Conservation (phyloP, 2,113 vertebrate genomes). For the Petaurus breviceps region DNA sequence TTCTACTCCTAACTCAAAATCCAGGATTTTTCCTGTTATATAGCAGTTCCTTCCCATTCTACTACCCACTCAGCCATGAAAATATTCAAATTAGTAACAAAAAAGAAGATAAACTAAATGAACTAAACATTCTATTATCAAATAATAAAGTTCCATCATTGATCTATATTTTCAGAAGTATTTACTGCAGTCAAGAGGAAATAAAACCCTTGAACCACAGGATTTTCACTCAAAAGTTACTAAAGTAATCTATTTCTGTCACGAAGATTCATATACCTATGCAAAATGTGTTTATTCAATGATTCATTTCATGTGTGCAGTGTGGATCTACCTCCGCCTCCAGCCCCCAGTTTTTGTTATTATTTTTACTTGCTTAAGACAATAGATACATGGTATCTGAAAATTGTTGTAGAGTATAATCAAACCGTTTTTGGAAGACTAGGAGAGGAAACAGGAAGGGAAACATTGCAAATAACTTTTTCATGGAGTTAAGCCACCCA, state of each 20-base stretch:
- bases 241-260: conserved; percentile 34
- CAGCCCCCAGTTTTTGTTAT: neutral
- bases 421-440: neutral
- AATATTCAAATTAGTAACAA: conserved; percentile 47
- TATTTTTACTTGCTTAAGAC: neutral
- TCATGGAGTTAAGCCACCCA: neutral
- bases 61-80: neutral
- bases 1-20: neutral
- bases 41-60: neutral
- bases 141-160: conserved; percentile 45
- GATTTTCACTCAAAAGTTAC: conserved; percentile 5
- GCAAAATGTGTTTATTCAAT: conserved; percentile 10
- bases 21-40: neutral
- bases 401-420: neutral
- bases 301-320: conserved; percentile 6
- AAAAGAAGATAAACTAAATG: conserved; percentile 1
- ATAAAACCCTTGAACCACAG: neutral
- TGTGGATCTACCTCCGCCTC: neutral
- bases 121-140: conserved; percentile 29
- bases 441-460: neutral
- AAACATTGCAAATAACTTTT: conserved; percentile 43
- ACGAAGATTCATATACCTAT: conserved; percentile 29
- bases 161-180: conserved; percentile 49
- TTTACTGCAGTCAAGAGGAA: neutral
- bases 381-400: neutral